A percentile compares a stretch with the other conserved stretches of the same genome.
Evolutionary conservation across 2,113 vertebrate species (phyloP).

Genomic region (Gulo gulo): DNA sequence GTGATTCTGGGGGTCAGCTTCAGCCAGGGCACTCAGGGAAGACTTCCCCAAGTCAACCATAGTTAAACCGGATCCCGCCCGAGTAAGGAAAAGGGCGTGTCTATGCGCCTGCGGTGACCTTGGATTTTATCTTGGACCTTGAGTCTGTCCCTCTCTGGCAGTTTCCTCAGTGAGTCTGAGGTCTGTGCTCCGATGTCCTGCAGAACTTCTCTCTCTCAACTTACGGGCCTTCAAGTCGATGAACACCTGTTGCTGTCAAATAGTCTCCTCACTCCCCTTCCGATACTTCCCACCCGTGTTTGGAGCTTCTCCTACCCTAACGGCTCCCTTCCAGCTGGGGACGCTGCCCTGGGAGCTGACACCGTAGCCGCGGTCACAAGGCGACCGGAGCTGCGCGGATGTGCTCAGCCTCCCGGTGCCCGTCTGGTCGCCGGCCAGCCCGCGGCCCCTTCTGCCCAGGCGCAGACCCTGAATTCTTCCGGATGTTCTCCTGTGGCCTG

Average conservation of each 20-base stretch:
- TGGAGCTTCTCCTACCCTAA: not conserved
- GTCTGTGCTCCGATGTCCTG: not conserved
- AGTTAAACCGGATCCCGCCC: fast-evolving
- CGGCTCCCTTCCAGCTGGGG: not conserved
- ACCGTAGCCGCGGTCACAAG: fast-evolving
- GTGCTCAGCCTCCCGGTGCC: fast-evolving
- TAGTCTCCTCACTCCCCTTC: fast-evolving
- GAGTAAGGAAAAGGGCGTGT: not conserved
- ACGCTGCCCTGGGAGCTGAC: not conserved
- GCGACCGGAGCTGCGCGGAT: fast-evolving
- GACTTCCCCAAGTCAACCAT: fast-evolving
- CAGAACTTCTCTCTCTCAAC: fast-evolving
- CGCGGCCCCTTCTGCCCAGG: fast-evolving
- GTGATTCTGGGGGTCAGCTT: fast-evolving
- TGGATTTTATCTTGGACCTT: not conserved
- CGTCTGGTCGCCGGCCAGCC: fast-evolving
- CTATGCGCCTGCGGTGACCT: fast-evolving
- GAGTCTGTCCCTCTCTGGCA: fast-evolving
- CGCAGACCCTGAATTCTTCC: fast-evolving
- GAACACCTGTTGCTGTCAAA: fast-evolving
- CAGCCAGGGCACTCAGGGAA: not conserved
- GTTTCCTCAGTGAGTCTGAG: fast-evolving
- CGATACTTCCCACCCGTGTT: not conserved
- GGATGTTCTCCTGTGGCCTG: fast-evolving
- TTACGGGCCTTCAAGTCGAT: fast-evolving